Base-by-base conservation (phyloP, 2,113 vertebrate genomes). In the Orycteropus afer region DNA sequence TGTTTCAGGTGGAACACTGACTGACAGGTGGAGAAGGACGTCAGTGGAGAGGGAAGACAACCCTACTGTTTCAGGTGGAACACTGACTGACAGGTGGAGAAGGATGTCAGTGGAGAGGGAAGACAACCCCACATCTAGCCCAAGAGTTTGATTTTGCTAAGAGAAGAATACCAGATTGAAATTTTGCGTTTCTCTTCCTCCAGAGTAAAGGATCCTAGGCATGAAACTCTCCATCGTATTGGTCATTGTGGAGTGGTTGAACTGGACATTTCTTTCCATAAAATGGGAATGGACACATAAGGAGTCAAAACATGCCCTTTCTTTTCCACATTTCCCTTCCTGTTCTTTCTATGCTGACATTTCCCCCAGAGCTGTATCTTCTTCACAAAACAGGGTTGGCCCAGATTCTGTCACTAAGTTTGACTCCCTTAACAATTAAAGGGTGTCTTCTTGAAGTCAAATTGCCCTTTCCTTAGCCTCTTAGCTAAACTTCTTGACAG, bases 401-500 rank as follows among this genome's bases (percentile, higher is more conserved):
- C 22, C n/a, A 57, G 47, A 45, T 45, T 32, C 53, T n/a, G 3
- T 42, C 23, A 55, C 20, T 71, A 49, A 10, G 15, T 17, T 67
- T 20, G 1, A 34, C 37, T n/a, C 27, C 40, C 37, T 3, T 9
- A 34, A 20, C 1, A 1, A 37, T 45, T 37, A 32, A 42, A 49
- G 34, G 22, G 32, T 25, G 34, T 74, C n/a, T 27, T 82, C 49
- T 73, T n/a, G 69, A 84, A 27, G 61, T 47, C 32, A 83, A 42
- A 84, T 1, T 2, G 3, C 20, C 37, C 29, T 77, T 88, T 53
- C 32, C 45, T 42, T 34, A 69, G 34, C 11, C 34, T 74, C 81
- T 67, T 89, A 40, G 55, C 20, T 90, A 40, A 80, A 69, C 23
- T 67, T 79, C 74, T 55, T 29, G 86, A 78, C 76, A 6, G 71